Percentiles rank a stretch among this genome's conserved stretches.
phyloP scores from a whole-genome alignment of 1,140 invertebrate genomes.

The Diachasma alloeum region DNA sequence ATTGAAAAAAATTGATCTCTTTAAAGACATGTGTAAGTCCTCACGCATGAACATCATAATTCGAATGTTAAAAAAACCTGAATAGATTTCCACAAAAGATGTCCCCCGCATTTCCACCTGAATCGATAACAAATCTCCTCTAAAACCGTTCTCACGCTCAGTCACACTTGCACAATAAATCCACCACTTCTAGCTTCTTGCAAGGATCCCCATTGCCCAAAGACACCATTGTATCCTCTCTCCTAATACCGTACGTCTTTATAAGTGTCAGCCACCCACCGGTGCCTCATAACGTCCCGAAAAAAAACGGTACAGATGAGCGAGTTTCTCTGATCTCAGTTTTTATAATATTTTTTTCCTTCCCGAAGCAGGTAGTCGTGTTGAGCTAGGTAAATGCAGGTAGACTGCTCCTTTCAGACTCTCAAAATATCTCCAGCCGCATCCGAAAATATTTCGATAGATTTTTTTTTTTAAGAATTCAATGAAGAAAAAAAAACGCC shows the following conservation, averaged over 20 bases:
- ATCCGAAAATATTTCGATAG: neutral
- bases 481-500: neutral
- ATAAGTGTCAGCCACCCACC: slow-evolving; percentile 22
- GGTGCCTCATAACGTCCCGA: neutral
- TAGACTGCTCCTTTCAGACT: slow-evolving; percentile 23
- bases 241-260: slow-evolving; percentile 13
- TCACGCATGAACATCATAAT: neutral
- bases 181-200: neutral
- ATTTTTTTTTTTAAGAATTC: neutral
- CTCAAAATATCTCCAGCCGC: neutral
- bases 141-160: slow-evolving; percentile 27
- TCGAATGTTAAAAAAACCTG: neutral
- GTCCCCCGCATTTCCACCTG: neutral
- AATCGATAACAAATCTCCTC: slow-evolving; percentile 9
- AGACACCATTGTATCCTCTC: slow-evolving; percentile 15
- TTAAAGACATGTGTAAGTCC: too few species aligned
- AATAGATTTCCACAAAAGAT: neutral
- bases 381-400: slow-evolving; percentile 15
- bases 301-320: slow-evolving; percentile 18
- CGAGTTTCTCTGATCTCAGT: slow-evolving; percentile 14
- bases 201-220: neutral
- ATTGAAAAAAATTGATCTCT: too few species aligned
- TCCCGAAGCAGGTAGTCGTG: slow-evolving; percentile 17
- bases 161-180: slow-evolving; percentile 29
- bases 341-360: neutral